Evolutionary conservation across 2,797 vertebrate species (phyloP), one percentile per base, ranked within the genome.

Genomic region (Fratercula arctica): DNA sequence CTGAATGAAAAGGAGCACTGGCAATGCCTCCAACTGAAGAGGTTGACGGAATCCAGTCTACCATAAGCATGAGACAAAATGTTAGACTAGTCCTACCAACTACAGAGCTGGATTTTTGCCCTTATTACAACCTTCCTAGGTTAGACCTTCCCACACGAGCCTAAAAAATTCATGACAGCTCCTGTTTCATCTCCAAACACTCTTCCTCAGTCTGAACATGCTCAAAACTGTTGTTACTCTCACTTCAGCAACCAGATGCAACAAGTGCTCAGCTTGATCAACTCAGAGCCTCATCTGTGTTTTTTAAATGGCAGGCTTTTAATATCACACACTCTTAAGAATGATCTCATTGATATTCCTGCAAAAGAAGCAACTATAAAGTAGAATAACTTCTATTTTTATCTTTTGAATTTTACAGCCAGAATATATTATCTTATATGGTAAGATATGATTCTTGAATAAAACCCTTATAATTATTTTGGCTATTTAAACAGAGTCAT

Each of bases 401-500:
- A 43, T 28, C 51, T 72, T 90, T 57, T 61, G 48, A 93, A 93
- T 93, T 89, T 41, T 72, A 61, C 37, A 89, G 37, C n/a, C 48
- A 78, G 53, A 79, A 82, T 39, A 28, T 53, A 67, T 70, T 67
- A 48, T n/a, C 59, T 63, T 72, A 31, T 9, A 45, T 10, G 11
- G 59, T 92, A 87, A 76, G 18, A 50, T 18, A 80, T 0, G 6
- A 57, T 35, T 94, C 48, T 31, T 79, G 37, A 81, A 78, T 39
- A 79, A 43, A 93, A 81, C 6, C 13, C 59, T 80, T 87, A 67
- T 43, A 60, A 77, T 81, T 85, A 92, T 73, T 94, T 91, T 68
- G 53, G 35, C 82, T 85, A 45, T 84, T 96, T 91, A 87, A 93
- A 93, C 25, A 67, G 56, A 87, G 28, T 37, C 37, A 59, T 87